phyloP scores from a whole-genome alignment of 2,888 invertebrate genomes.

The Aleiodes alternator region DNA sequence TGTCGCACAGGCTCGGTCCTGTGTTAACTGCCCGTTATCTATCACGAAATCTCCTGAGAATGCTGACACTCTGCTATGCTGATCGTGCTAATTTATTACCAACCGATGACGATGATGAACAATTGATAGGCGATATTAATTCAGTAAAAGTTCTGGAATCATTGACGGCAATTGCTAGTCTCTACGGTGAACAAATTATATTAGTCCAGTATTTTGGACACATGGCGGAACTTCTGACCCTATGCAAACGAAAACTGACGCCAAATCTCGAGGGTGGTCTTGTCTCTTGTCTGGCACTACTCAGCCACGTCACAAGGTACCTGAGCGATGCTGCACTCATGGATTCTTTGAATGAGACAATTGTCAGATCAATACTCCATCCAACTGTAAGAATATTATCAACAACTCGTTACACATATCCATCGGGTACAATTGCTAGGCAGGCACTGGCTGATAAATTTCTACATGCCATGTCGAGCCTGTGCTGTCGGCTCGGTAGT shows the following conservation, averaged over 20 bases:
- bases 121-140: conserved; percentile 86
- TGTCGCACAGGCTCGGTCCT: conserved; percentile 95
- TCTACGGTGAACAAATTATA: conserved; percentile 93
- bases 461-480: conserved; percentile 87
- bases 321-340: conserved; percentile 90
- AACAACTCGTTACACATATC: conserved; percentile 87
- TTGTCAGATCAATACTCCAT: conserved; percentile 88
- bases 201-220: conserved; percentile 93
- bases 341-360: conserved; percentile 92
- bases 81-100: conserved; percentile 85
- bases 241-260: conserved; percentile 88
- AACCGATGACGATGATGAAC: conserved; percentile 77
- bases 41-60: conserved; percentile 92
- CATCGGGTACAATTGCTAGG: conserved; percentile 86
- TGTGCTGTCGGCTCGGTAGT: conserved; percentile 85
- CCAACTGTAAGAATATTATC: conserved; percentile 89
- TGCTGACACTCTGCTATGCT: conserved; percentile 95
- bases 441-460: conserved; percentile 88
- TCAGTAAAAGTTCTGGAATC: conserved; percentile 93
- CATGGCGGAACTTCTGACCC: conserved; percentile 88
- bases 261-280: conserved; percentile 91
- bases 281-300: conserved; percentile 87
- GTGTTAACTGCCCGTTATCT: conserved; percentile 94
- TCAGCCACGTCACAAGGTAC: conserved; percentile 88
- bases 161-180: conserved; percentile 90